phyloP scores from a whole-genome alignment of 1,140 invertebrate genomes.

The Trichogramma pretiosum region DNA sequence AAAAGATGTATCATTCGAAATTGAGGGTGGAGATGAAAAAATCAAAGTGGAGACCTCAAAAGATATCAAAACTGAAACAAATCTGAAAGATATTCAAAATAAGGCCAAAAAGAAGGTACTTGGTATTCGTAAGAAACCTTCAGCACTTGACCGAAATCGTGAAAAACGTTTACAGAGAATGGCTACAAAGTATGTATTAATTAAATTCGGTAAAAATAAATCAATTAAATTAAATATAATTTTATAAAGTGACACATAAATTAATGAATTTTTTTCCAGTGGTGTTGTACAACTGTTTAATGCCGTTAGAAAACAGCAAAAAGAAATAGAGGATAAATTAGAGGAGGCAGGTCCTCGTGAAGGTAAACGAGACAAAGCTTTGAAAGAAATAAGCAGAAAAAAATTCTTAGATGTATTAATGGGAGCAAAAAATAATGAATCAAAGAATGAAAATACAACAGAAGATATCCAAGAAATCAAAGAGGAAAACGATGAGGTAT shows the following conservation, averaged over 20 bases:
- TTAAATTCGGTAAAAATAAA: slow-evolving; percentile 8
- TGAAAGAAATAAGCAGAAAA: slow-evolving; percentile 72
- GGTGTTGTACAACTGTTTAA: slow-evolving; percentile 90
- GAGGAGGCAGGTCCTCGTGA: slow-evolving; percentile 66
- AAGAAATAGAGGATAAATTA: slow-evolving; percentile 63
- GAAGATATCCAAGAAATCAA: slow-evolving; percentile 5
- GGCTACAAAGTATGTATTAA: slow-evolving; percentile 56
- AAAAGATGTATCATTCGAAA: slow-evolving; percentile 44
- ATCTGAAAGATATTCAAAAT: slow-evolving; percentile 22
- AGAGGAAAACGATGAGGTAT: not conserved
- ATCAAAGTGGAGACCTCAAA: slow-evolving; percentile 37
- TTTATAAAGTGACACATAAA: no score
- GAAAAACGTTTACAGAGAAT: slow-evolving; percentile 72
- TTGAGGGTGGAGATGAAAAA: slow-evolving; percentile 44
- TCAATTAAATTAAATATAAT: slow-evolving; percentile 5
- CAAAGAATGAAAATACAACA: slow-evolving; percentile 18
- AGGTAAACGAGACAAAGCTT: slow-evolving; percentile 70
- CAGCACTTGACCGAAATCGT: slow-evolving; percentile 59
- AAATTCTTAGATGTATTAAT: slow-evolving; percentile 75
- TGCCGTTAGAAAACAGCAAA: slow-evolving; percentile 78
- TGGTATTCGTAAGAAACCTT: slow-evolving; percentile 65
- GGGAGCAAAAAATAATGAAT: slow-evolving; percentile 53
- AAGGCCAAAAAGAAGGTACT: slow-evolving; percentile 49
- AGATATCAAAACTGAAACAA: slow-evolving; percentile 29
- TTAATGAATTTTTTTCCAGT: slow-evolving; percentile 43